phyloP scores from a whole-genome alignment of 1,140 invertebrate species.

The Leptopilina boulardi region DNA sequence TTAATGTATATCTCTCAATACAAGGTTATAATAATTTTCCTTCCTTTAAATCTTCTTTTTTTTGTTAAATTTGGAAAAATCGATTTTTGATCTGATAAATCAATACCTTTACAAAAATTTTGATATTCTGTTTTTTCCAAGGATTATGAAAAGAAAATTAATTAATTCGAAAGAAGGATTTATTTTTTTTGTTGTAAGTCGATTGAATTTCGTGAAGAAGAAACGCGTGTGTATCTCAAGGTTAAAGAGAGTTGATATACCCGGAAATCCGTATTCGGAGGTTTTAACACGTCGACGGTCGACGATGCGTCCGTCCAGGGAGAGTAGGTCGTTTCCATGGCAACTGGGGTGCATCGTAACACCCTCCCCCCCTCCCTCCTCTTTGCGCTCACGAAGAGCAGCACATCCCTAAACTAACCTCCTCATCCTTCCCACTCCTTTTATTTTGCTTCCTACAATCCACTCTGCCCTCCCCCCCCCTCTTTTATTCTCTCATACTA shows the following conservation, averaged over 20 bases:
- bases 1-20: no score
- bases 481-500: no score
- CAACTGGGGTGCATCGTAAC: slow-evolving; percentile 72
- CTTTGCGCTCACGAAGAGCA: neutral
- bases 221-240: slow-evolving; percentile 16
- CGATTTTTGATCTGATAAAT: neutral
- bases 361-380: no score
- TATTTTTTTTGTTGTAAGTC: neutral
- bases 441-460: slow-evolving; percentile 27
- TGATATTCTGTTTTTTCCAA: no score
- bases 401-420: neutral
- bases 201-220: neutral
- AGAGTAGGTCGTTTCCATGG: slow-evolving; percentile 75
- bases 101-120: no score
- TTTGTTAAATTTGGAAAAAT: neutral
- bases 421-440: slow-evolving; percentile 47
- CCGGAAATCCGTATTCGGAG: slow-evolving; percentile 62
- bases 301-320: slow-evolving; percentile 70
- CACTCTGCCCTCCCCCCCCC: neutral
- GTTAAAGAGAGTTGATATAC: slow-evolving; percentile 26
- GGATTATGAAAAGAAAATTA: no score
- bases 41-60: no score
- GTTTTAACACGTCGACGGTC: slow-evolving; percentile 61
- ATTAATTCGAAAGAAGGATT: neutral
- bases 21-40: neutral